A percentile compares a stretch with the other conserved stretches of the same genome.
phyloP scores from a whole-genome alignment of 2,797 vertebrate genomes.

The Pseudocheirus occidentalis region DNA sequence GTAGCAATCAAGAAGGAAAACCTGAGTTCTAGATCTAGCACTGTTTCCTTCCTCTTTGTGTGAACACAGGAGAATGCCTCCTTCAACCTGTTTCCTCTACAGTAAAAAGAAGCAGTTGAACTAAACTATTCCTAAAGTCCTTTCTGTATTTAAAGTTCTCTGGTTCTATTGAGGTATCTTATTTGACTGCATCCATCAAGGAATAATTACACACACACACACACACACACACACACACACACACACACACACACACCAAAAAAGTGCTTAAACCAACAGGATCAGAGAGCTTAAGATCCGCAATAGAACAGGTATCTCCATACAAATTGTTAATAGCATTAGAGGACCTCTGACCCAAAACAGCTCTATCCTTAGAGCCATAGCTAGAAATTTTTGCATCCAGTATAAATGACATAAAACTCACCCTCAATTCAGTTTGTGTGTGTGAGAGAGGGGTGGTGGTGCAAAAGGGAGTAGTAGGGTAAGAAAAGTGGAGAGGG shows the following conservation, averaged over 20 bases:
- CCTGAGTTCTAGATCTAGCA: not conserved
- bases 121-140: not conserved
- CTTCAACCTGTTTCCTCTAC: not conserved
- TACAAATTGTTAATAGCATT: not conserved
- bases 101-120: not conserved
- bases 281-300: not conserved
- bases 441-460: fast-evolving
- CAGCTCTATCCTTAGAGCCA: not conserved
- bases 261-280: not conserved
- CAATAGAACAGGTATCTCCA: not conserved
- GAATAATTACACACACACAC: not conserved
- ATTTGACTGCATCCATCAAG: not conserved
- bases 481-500: not conserved
- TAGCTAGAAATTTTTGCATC: not conserved
- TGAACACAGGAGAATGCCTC: not conserved
- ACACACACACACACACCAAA: too few relatives aligned
- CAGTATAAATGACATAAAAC: not conserved
- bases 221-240: too few relatives aligned
- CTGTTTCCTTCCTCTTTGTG: not conserved
- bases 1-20: not conserved
- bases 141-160: not conserved
- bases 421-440: not conserved
- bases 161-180: not conserved
- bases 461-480: not conserved
- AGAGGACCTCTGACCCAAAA: not conserved